A percentile compares a stretch with the other conserved stretches of the same genome.
These are phyloP conservation scores for Eupithecia dodoneata DNA, from an alignment of 2,888 invertebrate species.

Conservation along the genomic window DNA sequence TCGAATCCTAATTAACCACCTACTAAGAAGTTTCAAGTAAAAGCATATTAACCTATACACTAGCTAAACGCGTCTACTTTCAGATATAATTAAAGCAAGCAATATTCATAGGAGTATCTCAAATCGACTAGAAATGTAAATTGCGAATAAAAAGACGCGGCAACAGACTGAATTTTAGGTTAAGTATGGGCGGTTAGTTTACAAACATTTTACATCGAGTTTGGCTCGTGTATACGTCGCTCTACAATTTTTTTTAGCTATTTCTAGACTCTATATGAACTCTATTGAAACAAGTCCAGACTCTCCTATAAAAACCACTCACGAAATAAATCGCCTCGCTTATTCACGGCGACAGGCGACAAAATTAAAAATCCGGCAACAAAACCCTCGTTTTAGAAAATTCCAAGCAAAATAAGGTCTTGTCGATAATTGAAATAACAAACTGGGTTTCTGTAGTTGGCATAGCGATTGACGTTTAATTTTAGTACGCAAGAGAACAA, in stretches of 20 bases:
- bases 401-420: conserved; percentile 60
- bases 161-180: no score
- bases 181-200: no score
- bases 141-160: no score
- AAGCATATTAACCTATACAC: no score
- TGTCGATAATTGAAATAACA: conserved; percentile 79
- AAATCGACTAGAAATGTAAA: no score
- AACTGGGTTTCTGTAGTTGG: conserved; percentile 65
- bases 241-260: neutral
- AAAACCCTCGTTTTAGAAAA: conserved; percentile 69
- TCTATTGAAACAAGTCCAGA: neutral
- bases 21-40: no score
- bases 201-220: no score
- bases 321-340: conserved; percentile 12
- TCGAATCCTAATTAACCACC: no score
- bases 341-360: conserved; percentile 30
- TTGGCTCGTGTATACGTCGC: no score
- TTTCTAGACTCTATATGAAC: neutral
- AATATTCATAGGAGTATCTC: no score
- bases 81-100: no score
- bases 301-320: neutral
- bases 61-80: no score
- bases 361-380: conserved; percentile 51
- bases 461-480: conserved; percentile 79
- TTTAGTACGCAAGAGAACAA: conserved; percentile 71